Conservation (phyloP, 2,113 vertebrate species). For the Hippocampus barbouri region DNA sequence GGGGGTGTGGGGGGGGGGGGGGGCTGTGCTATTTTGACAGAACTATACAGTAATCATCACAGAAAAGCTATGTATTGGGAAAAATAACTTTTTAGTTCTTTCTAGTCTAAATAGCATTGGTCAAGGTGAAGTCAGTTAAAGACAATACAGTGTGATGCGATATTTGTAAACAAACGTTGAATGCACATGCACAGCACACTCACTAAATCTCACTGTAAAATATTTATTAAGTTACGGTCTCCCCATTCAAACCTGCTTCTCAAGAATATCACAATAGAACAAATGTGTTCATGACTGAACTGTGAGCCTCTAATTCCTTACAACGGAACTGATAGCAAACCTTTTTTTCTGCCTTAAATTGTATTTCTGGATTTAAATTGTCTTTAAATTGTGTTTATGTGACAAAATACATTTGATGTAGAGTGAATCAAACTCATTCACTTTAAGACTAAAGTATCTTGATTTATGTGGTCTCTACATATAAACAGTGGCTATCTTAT, state of each 20-base stretch:
- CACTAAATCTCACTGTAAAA: no score
- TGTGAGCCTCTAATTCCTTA: no score
- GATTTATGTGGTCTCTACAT: not conserved
- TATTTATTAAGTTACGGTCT: no score
- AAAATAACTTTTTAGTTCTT: not conserved
- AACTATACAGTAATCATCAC: slow-evolving; percentile 2
- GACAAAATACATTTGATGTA: no score
- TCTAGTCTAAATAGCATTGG: not conserved
- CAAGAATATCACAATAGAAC: no score
- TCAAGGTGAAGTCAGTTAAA: not conserved
- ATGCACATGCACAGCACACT: no score
- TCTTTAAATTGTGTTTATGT: no score
- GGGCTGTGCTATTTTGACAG: not conserved
- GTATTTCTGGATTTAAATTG: no score
- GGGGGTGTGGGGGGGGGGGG: not conserved
- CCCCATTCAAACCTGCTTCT: no score
- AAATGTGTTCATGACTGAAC: no score
- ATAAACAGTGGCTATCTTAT: not conserved
- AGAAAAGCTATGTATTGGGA: not conserved
- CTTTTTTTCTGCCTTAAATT: no score
- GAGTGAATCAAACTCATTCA: not conserved
- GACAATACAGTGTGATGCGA: not conserved
- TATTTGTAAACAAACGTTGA: not conserved
- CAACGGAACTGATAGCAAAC: no score
- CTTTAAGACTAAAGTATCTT: not conserved